Evolutionary conservation across 2,888 invertebrate genomes (phyloP), one percentile per base, ranked within the genome.

Genomic region (Diabrotica balteata): DNA sequence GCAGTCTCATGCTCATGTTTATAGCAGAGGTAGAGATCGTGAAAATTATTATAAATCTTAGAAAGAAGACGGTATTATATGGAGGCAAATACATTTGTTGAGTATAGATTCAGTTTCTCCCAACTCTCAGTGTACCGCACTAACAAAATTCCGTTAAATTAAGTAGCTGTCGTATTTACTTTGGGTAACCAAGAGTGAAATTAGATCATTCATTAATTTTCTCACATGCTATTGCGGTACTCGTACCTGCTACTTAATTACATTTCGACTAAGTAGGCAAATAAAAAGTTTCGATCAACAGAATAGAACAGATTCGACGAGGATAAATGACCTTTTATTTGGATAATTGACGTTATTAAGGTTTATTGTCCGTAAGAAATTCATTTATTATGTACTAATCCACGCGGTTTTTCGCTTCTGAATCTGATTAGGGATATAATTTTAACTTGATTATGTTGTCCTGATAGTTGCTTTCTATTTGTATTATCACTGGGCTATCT

Each of bases 101-200:
- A 3, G 32, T 32, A 32, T 4, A 32, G n/a, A n/a, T 17, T 17
- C 17, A 32, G 4, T 32, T 32, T 32, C 32, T 32, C 32, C 32
- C 32, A 32, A 32, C 32, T 32, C 32, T 32, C 32, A 32, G 32
- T 32, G 43, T 54, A 54, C 42, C 32, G 8, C 10, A 52, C 10
- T 9, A 52, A 9, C 22, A 4, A 8, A 52, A 43, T 10, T 57
- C 45, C 22, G 45, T 17, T 17, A 57, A 57, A 44, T 17, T 57
- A 57, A 45, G 11, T 57, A 42, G n/a, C 10, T 42, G 32, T 54
- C 7, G 42, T 42, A 42, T 54, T 57, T 57, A 57, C 45, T 57
- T 57, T 57, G 55, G 55, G 44, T 45, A 57, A 11, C 45, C 55
- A 57, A 45, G 55, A 32, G 17, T 57, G 8, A 57, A 57, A 57